Percentiles rank a stretch among this genome's conserved stretches.
These are phyloP conservation scores for Rissa tridactyla DNA, from an alignment of 2,113 vertebrate genomes.

Conservation along the genomic window DNA sequence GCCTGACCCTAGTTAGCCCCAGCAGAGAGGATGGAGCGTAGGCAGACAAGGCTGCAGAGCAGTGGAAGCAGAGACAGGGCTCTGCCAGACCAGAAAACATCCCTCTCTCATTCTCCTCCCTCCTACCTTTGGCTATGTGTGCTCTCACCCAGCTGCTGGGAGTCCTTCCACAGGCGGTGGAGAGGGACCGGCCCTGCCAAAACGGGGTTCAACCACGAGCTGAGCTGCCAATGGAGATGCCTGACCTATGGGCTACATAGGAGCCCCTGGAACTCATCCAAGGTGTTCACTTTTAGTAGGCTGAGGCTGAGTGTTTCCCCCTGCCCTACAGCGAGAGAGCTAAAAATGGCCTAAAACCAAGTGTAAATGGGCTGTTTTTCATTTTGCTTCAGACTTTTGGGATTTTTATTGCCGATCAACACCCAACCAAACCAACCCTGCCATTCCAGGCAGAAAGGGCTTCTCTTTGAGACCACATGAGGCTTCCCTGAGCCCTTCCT, in stretches of 20 bases:
- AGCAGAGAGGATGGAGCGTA: not conserved
- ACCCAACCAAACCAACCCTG: not conserved
- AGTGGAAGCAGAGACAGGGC: not conserved
- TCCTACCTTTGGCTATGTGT: not conserved
- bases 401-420: not conserved
- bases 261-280: not conserved
- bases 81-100: not conserved
- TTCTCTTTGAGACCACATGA: not conserved
- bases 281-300: not conserved
- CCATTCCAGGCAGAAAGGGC: not conserved
- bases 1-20: too few species aligned
- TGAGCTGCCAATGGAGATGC: not conserved
- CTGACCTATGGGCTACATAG: not conserved
- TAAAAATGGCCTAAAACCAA: not conserved
- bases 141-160: not conserved
- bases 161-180: not conserved
- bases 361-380: not conserved
- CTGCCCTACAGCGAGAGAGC: fast-evolving
- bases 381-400: not conserved
- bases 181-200: not conserved
- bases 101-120: not conserved
- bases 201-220: not conserved
- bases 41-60: not conserved
- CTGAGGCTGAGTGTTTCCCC: not conserved
- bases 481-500: not conserved